Evolutionary conservation across 1,140 invertebrate genomes (phyloP), one percentile per base, ranked within the genome.

Genomic region (Drosophila parabipectinata): DNA sequence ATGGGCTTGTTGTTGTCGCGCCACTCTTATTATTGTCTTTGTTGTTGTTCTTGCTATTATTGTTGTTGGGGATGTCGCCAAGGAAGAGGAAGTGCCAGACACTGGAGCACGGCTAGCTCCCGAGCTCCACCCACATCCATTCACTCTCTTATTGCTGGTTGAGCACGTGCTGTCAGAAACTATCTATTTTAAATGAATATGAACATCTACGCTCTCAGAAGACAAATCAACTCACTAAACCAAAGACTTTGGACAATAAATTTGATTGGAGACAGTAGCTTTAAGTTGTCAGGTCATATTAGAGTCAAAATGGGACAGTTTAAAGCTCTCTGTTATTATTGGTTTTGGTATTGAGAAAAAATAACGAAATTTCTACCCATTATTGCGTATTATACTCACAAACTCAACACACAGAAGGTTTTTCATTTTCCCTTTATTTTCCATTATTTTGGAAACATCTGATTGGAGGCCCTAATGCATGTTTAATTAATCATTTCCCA

Each of bases 1-100:
- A 88, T 88, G 76, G 77, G 57, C 82, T 75, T 85, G 82, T 85
- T 85, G 82, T 85, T 87, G 72, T 32, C 72, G 50, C 69, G 41
- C 14, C 41, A 18, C 14, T 44, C 41, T 14, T 37, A 37, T 37
- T 37, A 37, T 37, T 37, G 34, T 37, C 34, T 18, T 44, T 44
- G 15, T 44, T 44, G 41, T 41, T 41, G 39, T n/a, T 44, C 14
- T 12, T 41, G 5, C 3, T 41, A 14, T 41, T 50, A 37, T 66
- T 74, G 78, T 76, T 67, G 73, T 75, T 66, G 73, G 39, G 54
- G 44, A 45, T 63, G 72, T 81, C 64, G 79, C 79, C 79, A 75
- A 52, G 63, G 51, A 73, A 63, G 67, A 52, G 63, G 51, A 73
- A 63, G 60, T 82, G 59, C 67, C 81, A 81, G 72, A 72, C 77